These are phyloP conservation scores for Auanema freiburgensis DNA, from an alignment of 2,888 invertebrate species.

Conservation along the genomic window DNA sequence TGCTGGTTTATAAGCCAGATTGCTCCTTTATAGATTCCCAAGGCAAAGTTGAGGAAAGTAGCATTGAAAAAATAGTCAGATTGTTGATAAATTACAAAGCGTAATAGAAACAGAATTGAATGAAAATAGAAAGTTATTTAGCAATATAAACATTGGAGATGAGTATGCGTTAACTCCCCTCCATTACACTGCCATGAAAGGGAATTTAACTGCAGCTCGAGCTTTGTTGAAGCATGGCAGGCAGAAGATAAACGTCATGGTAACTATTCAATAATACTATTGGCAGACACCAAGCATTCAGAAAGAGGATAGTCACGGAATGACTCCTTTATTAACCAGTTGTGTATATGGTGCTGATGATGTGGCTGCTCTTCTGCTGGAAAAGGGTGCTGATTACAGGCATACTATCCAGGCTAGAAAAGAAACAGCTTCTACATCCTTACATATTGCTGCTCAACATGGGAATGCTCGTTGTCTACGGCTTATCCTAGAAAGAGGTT, in stretches of 20 bases:
- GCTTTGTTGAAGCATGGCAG: slow-evolving; percentile 21
- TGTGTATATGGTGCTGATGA: slow-evolving; percentile 68
- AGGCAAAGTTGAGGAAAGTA: not conserved
- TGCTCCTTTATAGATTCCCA: too few relatives aligned
- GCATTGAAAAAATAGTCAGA: slow-evolving; percentile 4
- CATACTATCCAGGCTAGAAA: not conserved
- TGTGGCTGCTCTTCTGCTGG: slow-evolving; percentile 89
- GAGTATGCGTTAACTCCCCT: slow-evolving; percentile 34
- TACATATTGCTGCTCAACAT: slow-evolving; percentile 97
- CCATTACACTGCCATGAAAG: slow-evolving; percentile 46
- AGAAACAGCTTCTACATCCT: slow-evolving; percentile 73
- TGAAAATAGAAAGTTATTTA: not conserved
- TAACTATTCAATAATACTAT: slow-evolving; percentile 7
- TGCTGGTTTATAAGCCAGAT: too few relatives aligned
- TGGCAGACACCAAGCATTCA: slow-evolving; percentile 17
- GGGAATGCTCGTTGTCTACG: slow-evolving; percentile 77
- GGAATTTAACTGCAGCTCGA: slow-evolving; percentile 27
- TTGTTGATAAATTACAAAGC: slow-evolving; percentile 1
- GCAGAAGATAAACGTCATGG: slow-evolving; percentile 20
- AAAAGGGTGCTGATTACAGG: slow-evolving; percentile 73
- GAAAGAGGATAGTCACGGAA: slow-evolving; percentile 27
- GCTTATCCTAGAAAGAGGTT: not conserved
- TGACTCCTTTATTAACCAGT: slow-evolving; percentile 39
- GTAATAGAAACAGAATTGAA: not conserved
- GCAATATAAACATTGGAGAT: slow-evolving; percentile 21